These are phyloP conservation scores for Callinectes sapidus DNA, from an alignment of 2,888 invertebrate genomes.

Conservation along the genomic window DNA sequence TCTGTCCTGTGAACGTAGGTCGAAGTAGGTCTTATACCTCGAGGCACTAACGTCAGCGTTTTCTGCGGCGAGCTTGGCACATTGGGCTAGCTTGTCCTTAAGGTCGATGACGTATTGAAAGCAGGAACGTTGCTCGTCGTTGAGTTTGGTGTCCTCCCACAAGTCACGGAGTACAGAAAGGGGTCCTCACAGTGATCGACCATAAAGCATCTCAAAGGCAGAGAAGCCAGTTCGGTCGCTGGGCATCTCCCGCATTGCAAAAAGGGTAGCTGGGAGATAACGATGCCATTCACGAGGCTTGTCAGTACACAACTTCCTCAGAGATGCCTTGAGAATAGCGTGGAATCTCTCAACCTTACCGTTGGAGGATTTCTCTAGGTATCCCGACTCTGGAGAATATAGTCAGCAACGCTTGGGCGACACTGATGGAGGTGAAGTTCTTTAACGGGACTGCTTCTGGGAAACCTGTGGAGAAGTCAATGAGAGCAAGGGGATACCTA, in stretches of 20 bases:
- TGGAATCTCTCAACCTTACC: no score
- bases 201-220: no score
- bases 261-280: no score
- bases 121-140: not conserved
- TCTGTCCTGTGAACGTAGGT: conserved; percentile 34
- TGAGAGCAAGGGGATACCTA: conserved; percentile 35
- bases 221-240: no score
- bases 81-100: conserved; percentile 40
- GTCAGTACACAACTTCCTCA: conserved; percentile 40
- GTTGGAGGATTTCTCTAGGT: conserved; percentile 9
- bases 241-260: no score
- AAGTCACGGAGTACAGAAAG: conserved; percentile 47
- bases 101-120: conserved; percentile 53
- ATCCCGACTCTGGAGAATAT: conserved; percentile 42
- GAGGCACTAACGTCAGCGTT: conserved; percentile 28
- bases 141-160: not conserved
- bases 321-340: no score
- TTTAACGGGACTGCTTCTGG: conserved; percentile 32
- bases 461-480: conserved; percentile 34
- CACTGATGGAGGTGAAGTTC: conserved; percentile 9
- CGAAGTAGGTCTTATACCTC: conserved; percentile 41
- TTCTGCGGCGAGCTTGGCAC: conserved; percentile 46
- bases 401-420: not conserved
- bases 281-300: no score
- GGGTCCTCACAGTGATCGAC: not conserved